Evolutionary conservation across 2,113 vertebrate species (phyloP), one percentile per base, ranked within the genome.

Genomic region (Serinus canaria): DNA sequence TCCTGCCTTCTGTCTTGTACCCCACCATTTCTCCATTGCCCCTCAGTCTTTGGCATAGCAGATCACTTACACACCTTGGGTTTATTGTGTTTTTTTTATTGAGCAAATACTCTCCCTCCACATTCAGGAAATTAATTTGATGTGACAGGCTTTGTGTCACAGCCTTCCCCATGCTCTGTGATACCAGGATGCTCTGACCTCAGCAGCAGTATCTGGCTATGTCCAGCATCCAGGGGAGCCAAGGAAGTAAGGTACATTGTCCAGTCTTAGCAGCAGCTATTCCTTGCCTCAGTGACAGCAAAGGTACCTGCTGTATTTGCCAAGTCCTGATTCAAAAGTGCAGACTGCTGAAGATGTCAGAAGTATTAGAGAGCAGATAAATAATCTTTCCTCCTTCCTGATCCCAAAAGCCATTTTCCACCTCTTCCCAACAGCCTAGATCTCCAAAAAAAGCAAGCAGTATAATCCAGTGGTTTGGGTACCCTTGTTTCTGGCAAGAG

Each of bases 161-260:
- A 64, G 30, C 23, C 8, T 64, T 37, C 11, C 20, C 69, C 50
- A 47, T 5, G 0, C 28, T 73, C 27, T 24, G 43, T 58, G 35
- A 3, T 35, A 39, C 9, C 41, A 74, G 46, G 16, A 37, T 46
- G 43, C 13, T 68, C 44, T 89, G 77, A 89, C 39, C 52, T 80
- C 62, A 81, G 88, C 82, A 87, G 35, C 49, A 39, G 12, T 59
- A 50, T 33, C 44, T 56, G 23, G 9, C 33, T 73, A 22, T 2
- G 0, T n/a, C 43, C 49, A 55, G 59, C 13, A 55, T 37, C 31
- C 39, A 64, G 25, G 15, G 13, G 35, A 83, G n/a, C 8, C 24
- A 50, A 79, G 8, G 5, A 62, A 69, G 11, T 10, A 8, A n/a
- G 11, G 9, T 30, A 43, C 0, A 1, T 31, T 47, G 3, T 33